A percentile compares a stretch with the other conserved stretches of the same genome.
These are phyloP conservation scores for Habropoda laboriosa DNA, from an alignment of 1,140 invertebrate genomes.

Conservation along the genomic window DNA sequence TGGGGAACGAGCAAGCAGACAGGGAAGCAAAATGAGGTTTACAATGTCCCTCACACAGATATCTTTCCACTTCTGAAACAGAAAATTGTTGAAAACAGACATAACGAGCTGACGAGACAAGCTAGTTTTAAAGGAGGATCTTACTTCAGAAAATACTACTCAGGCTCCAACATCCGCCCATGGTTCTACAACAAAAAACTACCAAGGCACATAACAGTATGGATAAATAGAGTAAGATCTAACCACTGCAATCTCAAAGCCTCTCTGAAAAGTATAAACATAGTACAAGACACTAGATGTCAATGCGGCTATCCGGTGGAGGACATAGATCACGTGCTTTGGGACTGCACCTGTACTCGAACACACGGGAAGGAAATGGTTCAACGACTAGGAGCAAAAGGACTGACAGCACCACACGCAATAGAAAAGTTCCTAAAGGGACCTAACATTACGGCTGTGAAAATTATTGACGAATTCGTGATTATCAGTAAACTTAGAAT, in stretches of 20 bases:
- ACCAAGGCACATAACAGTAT: background rate
- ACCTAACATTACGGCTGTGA: background rate
- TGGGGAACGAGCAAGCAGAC: background rate
- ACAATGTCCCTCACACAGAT: background rate
- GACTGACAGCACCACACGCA: too few species aligned
- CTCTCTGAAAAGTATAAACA: background rate
- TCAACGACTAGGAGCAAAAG: too few species aligned
- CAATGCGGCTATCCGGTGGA: background rate
- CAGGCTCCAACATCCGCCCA: background rate
- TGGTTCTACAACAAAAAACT: background rate
- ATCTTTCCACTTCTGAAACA: background rate
- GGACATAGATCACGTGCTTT: background rate
- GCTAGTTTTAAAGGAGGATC: background rate
- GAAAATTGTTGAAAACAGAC: background rate
- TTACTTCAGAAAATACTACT: background rate
- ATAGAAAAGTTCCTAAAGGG: too few species aligned
- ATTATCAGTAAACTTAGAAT: too few species aligned
- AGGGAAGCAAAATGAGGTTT: too few species aligned
- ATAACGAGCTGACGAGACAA: background rate
- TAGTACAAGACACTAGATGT: background rate
- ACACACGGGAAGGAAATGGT: background rate
- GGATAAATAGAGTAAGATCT: background rate
- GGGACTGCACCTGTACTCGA: background rate
- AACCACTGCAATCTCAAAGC: background rate
- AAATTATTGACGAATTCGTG: background rate